Conservation (phyloP, 2,888 invertebrate species). For the Daptonema setosum region DNA sequence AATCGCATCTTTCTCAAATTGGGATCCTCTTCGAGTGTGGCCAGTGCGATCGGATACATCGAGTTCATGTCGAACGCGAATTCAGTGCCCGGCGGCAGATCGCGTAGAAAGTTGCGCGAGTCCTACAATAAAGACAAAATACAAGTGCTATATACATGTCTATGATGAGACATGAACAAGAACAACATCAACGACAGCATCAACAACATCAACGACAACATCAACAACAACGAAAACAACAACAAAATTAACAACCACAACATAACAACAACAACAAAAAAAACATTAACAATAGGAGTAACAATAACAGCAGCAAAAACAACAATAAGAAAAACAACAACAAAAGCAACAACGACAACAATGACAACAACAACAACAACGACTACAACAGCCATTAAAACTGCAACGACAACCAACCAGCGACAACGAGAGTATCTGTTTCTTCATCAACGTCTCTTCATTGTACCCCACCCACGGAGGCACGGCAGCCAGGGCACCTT, state of each 20-base stretch:
- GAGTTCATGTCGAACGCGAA: conserved; percentile 80
- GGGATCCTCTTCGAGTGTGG: conserved; percentile 78
- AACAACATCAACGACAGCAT: too few relatives aligned
- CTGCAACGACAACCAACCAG: conserved; percentile 38
- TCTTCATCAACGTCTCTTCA: conserved; percentile 76
- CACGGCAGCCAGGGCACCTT: conserved; percentile 30
- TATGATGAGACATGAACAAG: conserved; percentile 1
- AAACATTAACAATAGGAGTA: too few relatives aligned
- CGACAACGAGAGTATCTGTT: conserved; percentile 79
- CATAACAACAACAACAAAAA: too few relatives aligned
- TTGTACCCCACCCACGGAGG: conserved; percentile 86
- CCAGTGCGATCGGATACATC: conserved; percentile 73
- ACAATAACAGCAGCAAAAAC: too few relatives aligned
- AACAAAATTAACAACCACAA: too few relatives aligned
- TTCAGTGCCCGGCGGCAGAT: conserved; percentile 50
- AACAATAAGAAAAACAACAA: too few relatives aligned
- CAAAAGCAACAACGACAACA: too few relatives aligned
- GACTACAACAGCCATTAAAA: too few relatives aligned
- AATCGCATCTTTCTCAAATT: conserved; percentile 95
- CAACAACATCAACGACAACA: too few relatives aligned
- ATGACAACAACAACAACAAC: too few relatives aligned
- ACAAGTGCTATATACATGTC: neutral
- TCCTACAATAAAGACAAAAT: too few relatives aligned
- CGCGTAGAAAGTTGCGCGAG: conserved; percentile 84
- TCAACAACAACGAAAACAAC: too few relatives aligned